Conservation (phyloP, 2,888 invertebrate species). For the Tubulanus polymorphus region DNA sequence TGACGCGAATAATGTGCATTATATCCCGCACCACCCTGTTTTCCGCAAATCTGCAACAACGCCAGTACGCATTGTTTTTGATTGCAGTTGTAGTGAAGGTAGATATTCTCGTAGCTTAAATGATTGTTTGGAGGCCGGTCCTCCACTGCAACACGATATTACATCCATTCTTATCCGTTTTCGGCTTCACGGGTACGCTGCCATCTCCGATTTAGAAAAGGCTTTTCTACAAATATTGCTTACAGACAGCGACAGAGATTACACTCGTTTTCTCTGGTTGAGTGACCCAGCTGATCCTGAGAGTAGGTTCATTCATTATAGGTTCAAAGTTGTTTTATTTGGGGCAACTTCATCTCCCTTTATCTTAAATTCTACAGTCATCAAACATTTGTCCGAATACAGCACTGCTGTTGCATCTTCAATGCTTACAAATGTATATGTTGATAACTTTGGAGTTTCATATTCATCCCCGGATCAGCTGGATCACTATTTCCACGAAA, state of each 20-base stretch:
- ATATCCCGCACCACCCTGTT: slow-evolving; percentile 14
- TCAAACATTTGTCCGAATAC: no score
- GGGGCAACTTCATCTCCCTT: slow-evolving; percentile 13
- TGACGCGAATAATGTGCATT: background rate
- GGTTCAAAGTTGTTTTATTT: slow-evolving; percentile 10
- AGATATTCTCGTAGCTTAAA: slow-evolving; percentile 14
- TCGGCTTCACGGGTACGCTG: slow-evolving; percentile 12
- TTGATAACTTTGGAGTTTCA: no score
- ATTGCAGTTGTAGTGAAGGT: slow-evolving; percentile 20
- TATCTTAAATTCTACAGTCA: slow-evolving; percentile 18
- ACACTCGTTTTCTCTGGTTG: slow-evolving; percentile 17
- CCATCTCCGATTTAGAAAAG: slow-evolving; percentile 17
- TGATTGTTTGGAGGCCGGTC: slow-evolving; percentile 23
- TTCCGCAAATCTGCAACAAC: slow-evolving; percentile 16
- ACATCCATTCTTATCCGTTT: slow-evolving; percentile 17
- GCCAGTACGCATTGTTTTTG: slow-evolving; percentile 28
- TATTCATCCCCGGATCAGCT: no score
- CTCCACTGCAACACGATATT: slow-evolving; percentile 13
- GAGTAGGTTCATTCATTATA: slow-evolving; percentile 6
- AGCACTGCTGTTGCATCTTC: no score
- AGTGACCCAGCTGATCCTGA: no score
- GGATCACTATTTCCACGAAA: no score
- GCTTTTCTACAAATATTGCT: slow-evolving; percentile 18
- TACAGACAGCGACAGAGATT: slow-evolving; percentile 11
- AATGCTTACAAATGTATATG: no score